Evolutionary conservation across 2,113 vertebrate species (phyloP).

Genomic region (Passer montanus): DNA sequence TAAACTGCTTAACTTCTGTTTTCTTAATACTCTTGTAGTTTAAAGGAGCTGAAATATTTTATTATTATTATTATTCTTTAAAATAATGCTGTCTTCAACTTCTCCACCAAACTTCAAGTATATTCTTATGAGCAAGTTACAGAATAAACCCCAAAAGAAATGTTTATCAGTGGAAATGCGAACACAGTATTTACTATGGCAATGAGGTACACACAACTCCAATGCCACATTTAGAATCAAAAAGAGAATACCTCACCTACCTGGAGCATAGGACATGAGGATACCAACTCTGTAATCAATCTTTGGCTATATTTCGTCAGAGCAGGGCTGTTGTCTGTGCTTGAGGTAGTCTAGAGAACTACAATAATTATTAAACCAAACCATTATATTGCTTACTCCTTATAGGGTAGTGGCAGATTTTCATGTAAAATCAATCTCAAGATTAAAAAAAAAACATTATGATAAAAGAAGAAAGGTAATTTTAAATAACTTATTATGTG

Average conservation of each 20-base stretch:
- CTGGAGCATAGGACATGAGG: conserved; percentile 64
- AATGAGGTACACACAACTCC: neutral
- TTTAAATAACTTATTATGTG: conserved; percentile 16
- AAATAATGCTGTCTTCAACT: neutral
- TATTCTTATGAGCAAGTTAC: neutral
- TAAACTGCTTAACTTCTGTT: conserved; percentile 70
- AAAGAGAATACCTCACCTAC: conserved; percentile 43
- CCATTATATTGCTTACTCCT: conserved; percentile 13
- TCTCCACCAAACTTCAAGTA: neutral
- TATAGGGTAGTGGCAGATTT: conserved; percentile 3
- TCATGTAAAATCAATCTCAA: conserved; percentile 46
- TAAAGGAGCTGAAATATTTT: conserved; percentile 60
- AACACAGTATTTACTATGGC: neutral
- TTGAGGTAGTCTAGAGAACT: neutral
- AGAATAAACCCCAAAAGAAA: conserved; percentile 4
- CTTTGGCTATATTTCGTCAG: conserved; percentile 62
- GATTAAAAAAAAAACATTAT: conserved; percentile 28
- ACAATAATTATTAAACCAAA: conserved; percentile 58
- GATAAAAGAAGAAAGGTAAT: conserved; percentile 1
- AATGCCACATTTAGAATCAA: conserved; percentile 60
- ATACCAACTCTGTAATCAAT: conserved; percentile 55
- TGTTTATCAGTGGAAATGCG: conserved; percentile 20
- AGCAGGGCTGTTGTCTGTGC: neutral
- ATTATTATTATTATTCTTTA: neutral
- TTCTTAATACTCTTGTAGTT: conserved; percentile 69